These are phyloP conservation scores for Hestina assimilis DNA, from an alignment of 1,140 invertebrate species.

Conservation along the genomic window DNA sequence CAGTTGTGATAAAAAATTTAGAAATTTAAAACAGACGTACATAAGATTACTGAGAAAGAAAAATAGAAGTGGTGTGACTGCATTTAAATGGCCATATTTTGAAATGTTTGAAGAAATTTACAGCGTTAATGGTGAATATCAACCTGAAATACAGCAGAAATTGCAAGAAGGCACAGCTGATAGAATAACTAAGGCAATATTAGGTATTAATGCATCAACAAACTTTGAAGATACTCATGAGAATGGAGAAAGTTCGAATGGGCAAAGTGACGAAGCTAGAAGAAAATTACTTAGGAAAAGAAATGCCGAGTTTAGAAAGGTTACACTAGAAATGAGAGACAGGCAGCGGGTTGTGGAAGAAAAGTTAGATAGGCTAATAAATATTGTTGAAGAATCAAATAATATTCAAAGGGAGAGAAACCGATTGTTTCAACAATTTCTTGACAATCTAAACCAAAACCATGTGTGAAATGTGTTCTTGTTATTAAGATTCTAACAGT, in stretches of 20 bases:
- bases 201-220: slow-evolving; percentile 43
- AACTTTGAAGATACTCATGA: slow-evolving; percentile 44
- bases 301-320: slow-evolving; percentile 62
- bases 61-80: slow-evolving; percentile 43
- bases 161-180: slow-evolving; percentile 51
- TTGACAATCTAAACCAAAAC: slow-evolving; percentile 38
- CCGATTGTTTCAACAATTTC: slow-evolving; percentile 62
- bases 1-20: slow-evolving; percentile 70
- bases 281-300: slow-evolving; percentile 54
- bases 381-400: slow-evolving; percentile 71
- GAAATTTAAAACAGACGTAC: slow-evolving; percentile 70
- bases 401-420: slow-evolving; percentile 67
- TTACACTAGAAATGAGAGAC: slow-evolving; percentile 64
- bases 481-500: not conserved
- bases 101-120: slow-evolving; percentile 68
- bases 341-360: slow-evolving; percentile 62
- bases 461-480: not conserved
- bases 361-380: slow-evolving; percentile 69
- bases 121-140: slow-evolving; percentile 59
- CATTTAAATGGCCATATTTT: slow-evolving; percentile 69
- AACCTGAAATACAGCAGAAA: slow-evolving; percentile 63
- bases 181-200: slow-evolving; percentile 52
- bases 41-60: slow-evolving; percentile 62
- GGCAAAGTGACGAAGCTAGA: slow-evolving; percentile 48
- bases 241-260: slow-evolving; percentile 48